These are phyloP conservation scores for Sinohyriopsis cumingii DNA, from an alignment of 2,888 invertebrate species.

Conservation along the genomic window DNA sequence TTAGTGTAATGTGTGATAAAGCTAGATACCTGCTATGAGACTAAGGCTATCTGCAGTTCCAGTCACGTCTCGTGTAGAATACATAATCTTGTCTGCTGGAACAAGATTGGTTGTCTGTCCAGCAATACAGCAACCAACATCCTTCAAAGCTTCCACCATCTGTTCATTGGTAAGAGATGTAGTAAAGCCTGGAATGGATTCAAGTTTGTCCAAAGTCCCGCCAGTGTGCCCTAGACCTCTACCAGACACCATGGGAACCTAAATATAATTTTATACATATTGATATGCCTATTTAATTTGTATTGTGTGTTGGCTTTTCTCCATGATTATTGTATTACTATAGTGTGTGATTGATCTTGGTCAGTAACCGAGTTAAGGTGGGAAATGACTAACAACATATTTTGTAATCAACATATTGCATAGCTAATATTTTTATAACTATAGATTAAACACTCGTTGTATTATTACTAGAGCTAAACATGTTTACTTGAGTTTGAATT, in stretches of 20 bases:
- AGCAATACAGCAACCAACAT: slow-evolving; percentile 75
- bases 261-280: not conserved
- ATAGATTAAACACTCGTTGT: too few relatives aligned
- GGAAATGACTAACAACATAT: too few relatives aligned
- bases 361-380: too few relatives aligned
- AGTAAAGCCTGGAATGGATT: slow-evolving; percentile 75
- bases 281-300: too few relatives aligned
- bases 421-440: too few relatives aligned
- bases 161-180: slow-evolving; percentile 65
- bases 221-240: slow-evolving; percentile 76
- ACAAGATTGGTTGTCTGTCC: slow-evolving; percentile 74
- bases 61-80: slow-evolving; percentile 75
- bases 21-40: slow-evolving; percentile 73
- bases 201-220: slow-evolving; percentile 77
- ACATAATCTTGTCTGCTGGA: slow-evolving; percentile 75
- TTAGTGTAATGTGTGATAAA: not conserved
- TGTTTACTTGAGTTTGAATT: too few relatives aligned
- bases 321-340: too few relatives aligned
- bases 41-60: slow-evolving; percentile 74
- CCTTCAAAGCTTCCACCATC: slow-evolving; percentile 68
- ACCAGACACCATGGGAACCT: slow-evolving; percentile 77
- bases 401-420: too few relatives aligned
- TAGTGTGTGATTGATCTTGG: too few relatives aligned
- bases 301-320: too few relatives aligned
- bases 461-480: too few relatives aligned